Evolutionary conservation across 2,888 invertebrate genomes (phyloP).

Genomic region (Serrognathus titanus): DNA sequence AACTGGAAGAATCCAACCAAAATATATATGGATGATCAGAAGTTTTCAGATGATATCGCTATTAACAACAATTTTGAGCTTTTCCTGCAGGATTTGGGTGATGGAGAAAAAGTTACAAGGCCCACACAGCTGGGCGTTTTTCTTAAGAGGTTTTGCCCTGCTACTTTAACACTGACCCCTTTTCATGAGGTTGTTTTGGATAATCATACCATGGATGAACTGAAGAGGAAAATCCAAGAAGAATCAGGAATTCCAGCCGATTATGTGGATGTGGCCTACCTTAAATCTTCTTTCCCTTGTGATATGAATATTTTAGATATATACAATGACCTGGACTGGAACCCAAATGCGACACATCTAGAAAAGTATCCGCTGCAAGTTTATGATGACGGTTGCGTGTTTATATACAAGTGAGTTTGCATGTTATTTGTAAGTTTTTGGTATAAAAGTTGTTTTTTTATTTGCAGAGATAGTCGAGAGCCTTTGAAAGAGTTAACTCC

Average conservation of each 20-base stretch:
- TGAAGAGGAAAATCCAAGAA: conserved; percentile 50
- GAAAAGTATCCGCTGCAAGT: conserved; percentile 58
- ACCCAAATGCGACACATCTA: conserved; percentile 51
- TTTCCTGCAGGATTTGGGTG: conserved; percentile 55
- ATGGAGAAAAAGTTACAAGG: conserved; percentile 51
- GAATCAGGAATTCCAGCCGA: conserved; percentile 61
- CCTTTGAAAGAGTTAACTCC: conserved; percentile 55
- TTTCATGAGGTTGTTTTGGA: conserved; percentile 59
- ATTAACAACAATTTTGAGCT: conserved; percentile 55
- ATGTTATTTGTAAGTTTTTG: not conserved
- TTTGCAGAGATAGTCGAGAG: conserved; percentile 62
- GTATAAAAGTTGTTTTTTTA: not conserved
- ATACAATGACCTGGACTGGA: conserved; percentile 62
- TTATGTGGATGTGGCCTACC: conserved; percentile 61
- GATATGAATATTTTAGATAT: conserved; percentile 61
- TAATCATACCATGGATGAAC: conserved; percentile 49
- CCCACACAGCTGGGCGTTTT: conserved; percentile 55
- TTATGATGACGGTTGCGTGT: conserved; percentile 60
- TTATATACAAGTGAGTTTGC: conserved; percentile 62
- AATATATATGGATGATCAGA: conserved; percentile 62
- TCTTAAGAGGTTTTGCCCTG: conserved; percentile 58
- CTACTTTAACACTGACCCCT: conserved; percentile 52
- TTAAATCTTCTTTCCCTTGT: conserved; percentile 59
- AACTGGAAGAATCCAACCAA: conserved; percentile 59
- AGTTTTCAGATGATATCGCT: conserved; percentile 57